Percentiles rank a stretch among this genome's conserved stretches.
These are phyloP conservation scores for Camponotus pennsylvanicus DNA, from an alignment of 1,140 invertebrate species.

Conservation along the genomic window DNA sequence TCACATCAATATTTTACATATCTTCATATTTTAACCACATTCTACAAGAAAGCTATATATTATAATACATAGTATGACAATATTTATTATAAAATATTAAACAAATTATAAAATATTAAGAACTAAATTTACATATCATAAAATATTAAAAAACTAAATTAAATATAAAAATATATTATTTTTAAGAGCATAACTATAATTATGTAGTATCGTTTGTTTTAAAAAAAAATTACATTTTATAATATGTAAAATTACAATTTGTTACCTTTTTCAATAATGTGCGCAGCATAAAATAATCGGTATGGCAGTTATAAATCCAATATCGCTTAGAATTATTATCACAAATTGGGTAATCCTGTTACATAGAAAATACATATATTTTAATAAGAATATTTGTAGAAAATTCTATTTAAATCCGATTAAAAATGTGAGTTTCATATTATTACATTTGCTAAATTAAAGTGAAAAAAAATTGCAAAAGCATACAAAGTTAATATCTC, in stretches of 20 bases:
- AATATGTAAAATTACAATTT: not conserved
- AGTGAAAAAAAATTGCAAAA: not conserved
- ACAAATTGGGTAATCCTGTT: constrained; percentile 77
- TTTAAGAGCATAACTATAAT: not conserved
- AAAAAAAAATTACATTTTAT: not conserved
- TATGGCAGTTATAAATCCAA: constrained; percentile 76
- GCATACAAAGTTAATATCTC: not conserved
- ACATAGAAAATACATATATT: constrained; percentile 13
- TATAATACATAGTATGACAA: not conserved
- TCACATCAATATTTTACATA: constrained; percentile 87
- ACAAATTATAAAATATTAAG: too few relatives aligned
- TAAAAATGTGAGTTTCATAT: not conserved
- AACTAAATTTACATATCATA: too few relatives aligned
- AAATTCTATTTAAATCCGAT: too few relatives aligned
- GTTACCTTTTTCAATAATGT: constrained; percentile 81
- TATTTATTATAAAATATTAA: too few relatives aligned
- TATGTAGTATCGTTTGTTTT: not conserved
- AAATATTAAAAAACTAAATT: not conserved
- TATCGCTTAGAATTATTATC: constrained; percentile 80
- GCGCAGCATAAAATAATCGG: constrained; percentile 76
- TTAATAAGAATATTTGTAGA: constrained; percentile 32
- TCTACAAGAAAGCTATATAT: constrained; percentile 76
- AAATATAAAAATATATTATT: constrained; percentile 24
- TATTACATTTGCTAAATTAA: not conserved
- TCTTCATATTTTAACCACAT: constrained; percentile 85